Evolutionary conservation across 2,888 invertebrate species (phyloP), one percentile per base, ranked within the genome.

Genomic region (Ditylenchus weischeri): DNA sequence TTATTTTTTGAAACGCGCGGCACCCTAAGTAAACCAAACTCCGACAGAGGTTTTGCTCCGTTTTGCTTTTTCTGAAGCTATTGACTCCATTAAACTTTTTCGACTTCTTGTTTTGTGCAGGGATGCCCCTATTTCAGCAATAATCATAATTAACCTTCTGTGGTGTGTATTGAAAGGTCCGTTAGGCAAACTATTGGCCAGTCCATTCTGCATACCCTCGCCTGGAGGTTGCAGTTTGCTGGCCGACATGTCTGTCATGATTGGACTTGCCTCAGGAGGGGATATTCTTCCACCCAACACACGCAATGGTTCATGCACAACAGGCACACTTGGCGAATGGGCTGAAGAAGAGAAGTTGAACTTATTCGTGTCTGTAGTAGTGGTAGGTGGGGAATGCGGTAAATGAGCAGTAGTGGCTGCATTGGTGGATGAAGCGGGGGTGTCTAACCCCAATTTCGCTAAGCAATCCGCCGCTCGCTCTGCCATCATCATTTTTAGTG

Each of bases 401-500:
- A 50, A 59, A 19, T 58, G 57, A 62, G 65, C 21, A 60, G 66
- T 64, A 57, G 69, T 38, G 60, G 62, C 43, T 18, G 36, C 29
- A 43, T 57, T 21, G 49, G 59, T 23, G 15, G 70, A 38, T 13
- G 51, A 21, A 29, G 54, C 23, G 62, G 69, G 72, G 72, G 65
- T 59, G 64, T 73, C 76, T 38, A 73, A 65, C 13, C 78, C 77
- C 43, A 77, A 64, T 61, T 81, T 79, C 43, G 81, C 79, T 57
- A 81, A 73, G 71, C 81, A 80, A 63, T 78, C 77, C 10, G 77
- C 72, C 36, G 81, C 80, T 51, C 81, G 71, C 72, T 81, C 81
- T 13, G 81, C 78, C 81, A 81, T 81, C 69, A 81, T 80, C 79
- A 81, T 81, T 54, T 80, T 80, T 66, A 80, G 76, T 19, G 80